These are phyloP conservation scores for Chaenocephalus aceratus DNA, from an alignment of 2,113 vertebrate species.

Conservation along the genomic window DNA sequence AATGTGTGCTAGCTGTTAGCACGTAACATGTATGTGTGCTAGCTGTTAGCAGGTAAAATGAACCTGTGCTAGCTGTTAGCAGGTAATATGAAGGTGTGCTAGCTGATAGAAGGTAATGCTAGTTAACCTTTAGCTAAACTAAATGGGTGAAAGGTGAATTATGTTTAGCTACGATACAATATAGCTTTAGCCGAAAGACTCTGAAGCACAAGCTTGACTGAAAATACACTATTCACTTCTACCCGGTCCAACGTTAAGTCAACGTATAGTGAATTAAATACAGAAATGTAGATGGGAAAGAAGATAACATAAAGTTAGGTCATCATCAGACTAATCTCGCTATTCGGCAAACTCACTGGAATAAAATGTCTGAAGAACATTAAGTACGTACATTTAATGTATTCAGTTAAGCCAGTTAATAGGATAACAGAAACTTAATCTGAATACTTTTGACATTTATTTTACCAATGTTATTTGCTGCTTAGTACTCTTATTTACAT, in stretches of 20 bases:
- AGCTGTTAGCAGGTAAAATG: no score
- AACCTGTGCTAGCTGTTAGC: constrained; percentile 19
- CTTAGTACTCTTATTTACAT: neutral
- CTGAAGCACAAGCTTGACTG: fast-evolving
- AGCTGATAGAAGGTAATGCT: no score
- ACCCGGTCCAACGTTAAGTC: neutral
- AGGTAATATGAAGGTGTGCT: no score
- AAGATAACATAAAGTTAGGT: neutral
- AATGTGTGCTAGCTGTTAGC: no score
- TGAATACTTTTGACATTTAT: fast-evolving
- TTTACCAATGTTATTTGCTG: neutral
- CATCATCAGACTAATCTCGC: neutral
- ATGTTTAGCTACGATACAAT: neutral
- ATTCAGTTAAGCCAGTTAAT: no score
- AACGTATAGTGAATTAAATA: no score
- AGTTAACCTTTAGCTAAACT: neutral
- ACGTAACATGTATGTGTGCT: no score
- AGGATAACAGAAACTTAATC: neutral
- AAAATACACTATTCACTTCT: neutral
- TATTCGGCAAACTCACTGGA: neutral
- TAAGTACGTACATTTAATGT: no score
- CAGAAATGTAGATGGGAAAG: neutral
- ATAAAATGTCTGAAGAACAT: neutral
- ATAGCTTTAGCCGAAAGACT: neutral
- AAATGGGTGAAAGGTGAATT: constrained; percentile 63